phyloP scores from a whole-genome alignment of 2,797 vertebrate genomes.

The Danio jaintianensis region DNA sequence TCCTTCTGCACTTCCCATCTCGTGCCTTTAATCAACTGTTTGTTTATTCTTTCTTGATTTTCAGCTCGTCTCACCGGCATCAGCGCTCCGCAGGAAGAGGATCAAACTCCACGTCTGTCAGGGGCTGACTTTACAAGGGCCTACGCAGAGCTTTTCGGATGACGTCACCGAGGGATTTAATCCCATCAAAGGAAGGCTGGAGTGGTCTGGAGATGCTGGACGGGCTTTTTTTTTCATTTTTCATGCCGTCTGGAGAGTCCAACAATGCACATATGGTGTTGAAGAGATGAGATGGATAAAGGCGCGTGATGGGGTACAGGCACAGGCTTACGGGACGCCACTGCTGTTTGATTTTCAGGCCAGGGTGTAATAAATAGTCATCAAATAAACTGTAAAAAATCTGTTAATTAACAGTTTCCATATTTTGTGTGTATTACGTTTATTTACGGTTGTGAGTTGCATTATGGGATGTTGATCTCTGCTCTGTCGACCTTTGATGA shows the following conservation, averaged over 20 bases:
- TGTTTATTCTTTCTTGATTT: constrained; percentile 49
- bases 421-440: no score
- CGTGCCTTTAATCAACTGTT: constrained; percentile 40
- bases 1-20: constrained; percentile 31
- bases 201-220: constrained; percentile 50
- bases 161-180: constrained; percentile 54
- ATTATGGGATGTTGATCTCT: no score
- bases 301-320: constrained; percentile 34
- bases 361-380: constrained; percentile 31
- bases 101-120: constrained; percentile 23
- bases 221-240: constrained; percentile 52
- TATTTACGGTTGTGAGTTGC: no score
- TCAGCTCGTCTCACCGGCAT: constrained; percentile 47
- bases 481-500: no score
- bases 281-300: constrained; percentile 42
- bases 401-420: no score
- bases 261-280: constrained; percentile 54
- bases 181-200: constrained; percentile 58
- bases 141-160: constrained; percentile 14
- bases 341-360: constrained; percentile 18
- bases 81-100: constrained; percentile 21
- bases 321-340: constrained; percentile 36
- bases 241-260: constrained; percentile 46
- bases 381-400: background rate
- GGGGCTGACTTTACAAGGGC: constrained; percentile 25